Percentiles rank a stretch among this genome's conserved stretches.
Evolutionary conservation across 2,888 invertebrate species (phyloP).

Genomic region (Erebia aethiops): DNA sequence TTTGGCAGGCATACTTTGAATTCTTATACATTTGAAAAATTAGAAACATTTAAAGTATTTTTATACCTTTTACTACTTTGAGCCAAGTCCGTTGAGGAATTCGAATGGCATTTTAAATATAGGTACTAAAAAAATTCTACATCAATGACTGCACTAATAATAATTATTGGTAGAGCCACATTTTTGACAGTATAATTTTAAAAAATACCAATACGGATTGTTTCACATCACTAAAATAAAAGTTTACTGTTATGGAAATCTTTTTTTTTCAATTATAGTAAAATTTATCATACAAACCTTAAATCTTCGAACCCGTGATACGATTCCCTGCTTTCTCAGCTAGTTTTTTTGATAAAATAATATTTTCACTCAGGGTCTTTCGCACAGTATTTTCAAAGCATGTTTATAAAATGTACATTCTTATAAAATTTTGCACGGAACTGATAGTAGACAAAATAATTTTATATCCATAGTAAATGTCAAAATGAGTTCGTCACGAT

Average conservation of each 20-base stretch:
- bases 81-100: neutral
- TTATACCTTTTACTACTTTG: neutral
- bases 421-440: conserved; percentile 17
- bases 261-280: no score
- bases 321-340: no score
- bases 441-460: conserved; percentile 16
- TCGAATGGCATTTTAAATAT: neutral
- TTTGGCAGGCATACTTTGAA: conserved; percentile 68
- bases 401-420: no score
- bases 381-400: neutral
- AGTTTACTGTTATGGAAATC: neutral
- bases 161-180: neutral
- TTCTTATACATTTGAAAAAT: conserved; percentile 52
- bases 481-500: conserved; percentile 27
- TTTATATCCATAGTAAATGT: conserved; percentile 28
- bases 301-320: no score
- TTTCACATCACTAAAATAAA: neutral
- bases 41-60: conserved; percentile 2
- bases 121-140: no score
- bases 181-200: neutral
- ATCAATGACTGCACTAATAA: no score
- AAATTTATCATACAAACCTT: no score
- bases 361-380: neutral
- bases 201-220: neutral
- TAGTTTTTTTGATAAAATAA: no score